Conservation (phyloP, 2,797 vertebrate genomes). For the Tenualosa ilisha region DNA sequence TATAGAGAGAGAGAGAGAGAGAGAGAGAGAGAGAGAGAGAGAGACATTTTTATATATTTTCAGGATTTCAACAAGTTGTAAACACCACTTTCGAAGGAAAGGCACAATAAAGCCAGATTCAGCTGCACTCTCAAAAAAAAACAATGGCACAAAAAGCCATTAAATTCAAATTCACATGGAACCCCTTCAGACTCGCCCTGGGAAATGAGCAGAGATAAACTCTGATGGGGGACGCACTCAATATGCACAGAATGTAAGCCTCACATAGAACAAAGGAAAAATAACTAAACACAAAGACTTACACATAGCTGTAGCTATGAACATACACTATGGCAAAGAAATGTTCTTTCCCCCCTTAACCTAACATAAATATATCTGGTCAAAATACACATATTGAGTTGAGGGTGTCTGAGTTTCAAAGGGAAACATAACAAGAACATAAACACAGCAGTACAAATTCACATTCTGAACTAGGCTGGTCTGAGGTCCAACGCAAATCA, state of each 20-base stretch:
- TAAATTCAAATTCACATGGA: background rate
- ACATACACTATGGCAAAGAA: constrained; percentile 17
- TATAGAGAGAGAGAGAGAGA: constrained; percentile 31
- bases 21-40: constrained; percentile 23
- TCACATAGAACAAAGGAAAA: background rate
- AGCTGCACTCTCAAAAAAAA: constrained; percentile 79
- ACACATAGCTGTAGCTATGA: background rate
- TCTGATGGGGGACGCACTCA: background rate
- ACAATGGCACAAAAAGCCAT: constrained; percentile 81
- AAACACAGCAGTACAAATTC: constrained; percentile 10
- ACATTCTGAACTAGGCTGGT: background rate
- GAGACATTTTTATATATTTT: constrained; percentile 43
- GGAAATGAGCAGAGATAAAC: background rate
- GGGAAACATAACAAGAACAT: background rate
- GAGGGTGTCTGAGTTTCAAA: background rate
- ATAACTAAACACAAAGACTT: background rate
- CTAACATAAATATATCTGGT: background rate
- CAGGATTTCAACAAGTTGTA: constrained; percentile 76
- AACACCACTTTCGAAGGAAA: constrained; percentile 95
- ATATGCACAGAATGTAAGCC: background rate
- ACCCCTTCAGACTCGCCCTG: background rate
- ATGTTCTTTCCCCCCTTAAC: background rate
- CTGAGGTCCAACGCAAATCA: background rate
- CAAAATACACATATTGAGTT: background rate
- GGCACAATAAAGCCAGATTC: constrained; percentile 98